phyloP scores from a whole-genome alignment of 2,888 invertebrate species.

The Dryocosmus kuriphilus region DNA sequence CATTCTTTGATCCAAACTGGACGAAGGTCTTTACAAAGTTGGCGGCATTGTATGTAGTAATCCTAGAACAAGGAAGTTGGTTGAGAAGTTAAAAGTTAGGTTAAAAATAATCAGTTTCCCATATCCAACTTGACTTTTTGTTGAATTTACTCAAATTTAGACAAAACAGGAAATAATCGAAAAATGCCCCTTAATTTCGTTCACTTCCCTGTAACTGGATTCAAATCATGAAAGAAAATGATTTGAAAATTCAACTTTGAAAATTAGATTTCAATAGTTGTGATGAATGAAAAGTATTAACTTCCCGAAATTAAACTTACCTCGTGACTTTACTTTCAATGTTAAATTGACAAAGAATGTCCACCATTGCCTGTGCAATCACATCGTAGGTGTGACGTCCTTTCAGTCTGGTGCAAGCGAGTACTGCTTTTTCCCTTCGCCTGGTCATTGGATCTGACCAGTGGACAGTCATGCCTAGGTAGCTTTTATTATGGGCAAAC shows the following conservation, averaged over 20 bases:
- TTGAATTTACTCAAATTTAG: background rate
- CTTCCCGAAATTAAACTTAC: slow-evolving; percentile 2
- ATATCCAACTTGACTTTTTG: background rate
- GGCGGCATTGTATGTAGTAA: no score
- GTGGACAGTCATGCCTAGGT: background rate
- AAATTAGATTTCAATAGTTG: background rate
- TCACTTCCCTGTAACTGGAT: background rate
- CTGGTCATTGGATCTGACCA: background rate
- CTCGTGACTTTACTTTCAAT: slow-evolving; percentile 2
- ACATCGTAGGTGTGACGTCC: background rate
- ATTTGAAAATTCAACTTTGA: background rate
- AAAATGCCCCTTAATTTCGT: background rate
- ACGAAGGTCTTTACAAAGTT: no score
- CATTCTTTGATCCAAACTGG: no score
- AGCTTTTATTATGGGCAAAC: background rate
- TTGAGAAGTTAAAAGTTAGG: background rate
- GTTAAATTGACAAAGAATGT: background rate
- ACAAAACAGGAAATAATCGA: no score
- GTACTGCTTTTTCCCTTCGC: background rate
- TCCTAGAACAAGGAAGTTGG: background rate
- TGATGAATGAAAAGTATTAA: background rate
- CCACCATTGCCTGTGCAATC: background rate
- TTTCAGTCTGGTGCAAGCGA: background rate
- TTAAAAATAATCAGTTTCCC: background rate
- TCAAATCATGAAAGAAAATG: background rate